Evolutionary conservation across 2,888 invertebrate genomes (phyloP), one percentile per base, ranked within the genome.

Genomic region (Chrysolina oricalcia): DNA sequence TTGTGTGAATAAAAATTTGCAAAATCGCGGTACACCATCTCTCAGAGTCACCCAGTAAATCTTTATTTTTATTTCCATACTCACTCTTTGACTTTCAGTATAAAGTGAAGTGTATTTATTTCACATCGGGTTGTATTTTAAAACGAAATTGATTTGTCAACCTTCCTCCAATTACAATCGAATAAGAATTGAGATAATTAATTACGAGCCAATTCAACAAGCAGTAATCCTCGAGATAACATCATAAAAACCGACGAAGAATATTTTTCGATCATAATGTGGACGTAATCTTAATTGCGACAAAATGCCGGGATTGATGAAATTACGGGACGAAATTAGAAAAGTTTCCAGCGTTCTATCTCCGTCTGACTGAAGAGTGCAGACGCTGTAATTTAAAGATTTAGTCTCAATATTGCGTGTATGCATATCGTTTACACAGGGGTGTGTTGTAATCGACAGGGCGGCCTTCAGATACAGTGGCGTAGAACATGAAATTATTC

Each of bases 211-310:
- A 53, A 2, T 23, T 13, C 53, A 53, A 23, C 59, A n/a, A 59
- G 27, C 59, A n/a, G 27, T 59, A n/a, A 59, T 59, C 59, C 27
- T 1, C 11, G 46, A 21, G 48, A 66, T 27, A 66, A 21, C 66
- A 46, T 23, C 48, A 27, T 48, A 50, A 67, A 67, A 50, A 53
- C 27, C 50, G 13, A 23, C 15, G 48, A 68, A 53, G 35, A 41
- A 35, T 68, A 41, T 68, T 68, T 67, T 71, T 71, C 63, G 70
- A 74, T 73, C 66, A 70, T 75, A 17, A 75, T 62, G 69, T 72
- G 23, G 69, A 41, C 67, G 48, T 70, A 71, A 78, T 75, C 71
- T 74, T 68, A 68, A 71, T 71, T 70, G 71, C 35, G 53, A 71
- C 71, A 74, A 74, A 74, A 74, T 53, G 74, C 23, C 53, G 41